These are phyloP conservation scores for Lysandra bellargus DNA, from an alignment of 2,888 invertebrate genomes.

Conservation along the genomic window DNA sequence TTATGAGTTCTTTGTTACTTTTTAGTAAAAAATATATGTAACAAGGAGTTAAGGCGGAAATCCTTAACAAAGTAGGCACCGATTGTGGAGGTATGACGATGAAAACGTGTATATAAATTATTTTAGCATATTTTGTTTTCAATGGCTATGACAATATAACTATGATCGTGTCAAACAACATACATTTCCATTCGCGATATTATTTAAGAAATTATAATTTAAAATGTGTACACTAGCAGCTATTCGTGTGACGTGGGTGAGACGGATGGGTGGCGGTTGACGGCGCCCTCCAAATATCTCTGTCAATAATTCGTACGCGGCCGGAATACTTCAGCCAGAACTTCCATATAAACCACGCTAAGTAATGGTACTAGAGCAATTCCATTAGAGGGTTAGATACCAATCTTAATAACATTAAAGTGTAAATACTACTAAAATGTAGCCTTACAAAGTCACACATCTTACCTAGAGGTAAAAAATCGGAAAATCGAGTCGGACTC, in stretches of 20 bases:
- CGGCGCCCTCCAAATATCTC: slow-evolving; percentile 54
- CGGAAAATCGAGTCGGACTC: too few species aligned
- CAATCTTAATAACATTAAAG: background rate
- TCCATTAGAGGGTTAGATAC: background rate
- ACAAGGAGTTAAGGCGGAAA: too few species aligned
- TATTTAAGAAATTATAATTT: background rate
- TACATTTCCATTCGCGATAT: background rate
- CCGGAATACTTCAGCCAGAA: slow-evolving; percentile 47
- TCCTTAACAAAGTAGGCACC: too few species aligned
- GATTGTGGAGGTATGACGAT: too few species aligned
- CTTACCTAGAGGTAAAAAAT: background rate
- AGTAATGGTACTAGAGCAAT: background rate
- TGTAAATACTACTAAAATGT: background rate
- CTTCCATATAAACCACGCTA: slow-evolving; percentile 12
- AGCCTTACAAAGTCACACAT: background rate
- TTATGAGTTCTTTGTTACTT: too few species aligned
- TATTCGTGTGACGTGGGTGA: slow-evolving; percentile 26
- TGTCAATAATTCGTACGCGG: slow-evolving; percentile 76
- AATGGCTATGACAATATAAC: too few species aligned
- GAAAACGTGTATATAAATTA: too few species aligned
- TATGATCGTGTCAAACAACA: background rate
- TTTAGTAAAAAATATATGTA: too few species aligned
- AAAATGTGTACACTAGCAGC: background rate
- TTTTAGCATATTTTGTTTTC: too few species aligned
- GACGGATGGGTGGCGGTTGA: slow-evolving; percentile 40